Conservation (phyloP, 64 coral and sea anemone genomes). For the Platygyra sinensis region DNA sequence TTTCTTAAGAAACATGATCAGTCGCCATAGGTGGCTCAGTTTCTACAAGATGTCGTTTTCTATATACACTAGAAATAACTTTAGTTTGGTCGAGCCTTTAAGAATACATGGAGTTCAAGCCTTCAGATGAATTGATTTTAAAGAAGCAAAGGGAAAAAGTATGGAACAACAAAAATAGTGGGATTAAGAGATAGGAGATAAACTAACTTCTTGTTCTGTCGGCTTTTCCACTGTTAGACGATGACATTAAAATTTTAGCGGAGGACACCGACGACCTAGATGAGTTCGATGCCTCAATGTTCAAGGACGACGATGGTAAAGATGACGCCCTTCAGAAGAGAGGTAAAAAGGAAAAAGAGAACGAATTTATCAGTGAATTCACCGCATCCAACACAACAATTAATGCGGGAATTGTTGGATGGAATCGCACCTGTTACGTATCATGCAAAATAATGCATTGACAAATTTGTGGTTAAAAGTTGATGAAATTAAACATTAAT, state of each 20-base stretch:
- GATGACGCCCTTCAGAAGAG: background rate
- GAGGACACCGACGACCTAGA: background rate
- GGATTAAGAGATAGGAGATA: background rate
- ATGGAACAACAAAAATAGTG: background rate
- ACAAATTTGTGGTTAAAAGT: background rate
- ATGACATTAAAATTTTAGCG: background rate
- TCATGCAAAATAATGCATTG: background rate
- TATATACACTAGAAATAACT: no score
- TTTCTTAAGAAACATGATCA: no score
- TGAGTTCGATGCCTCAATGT: background rate
- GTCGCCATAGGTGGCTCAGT: no score
- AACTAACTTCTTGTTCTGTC: background rate
- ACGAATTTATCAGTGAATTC: background rate
- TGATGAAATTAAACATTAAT: slow-evolving; percentile 37
- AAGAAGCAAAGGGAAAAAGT: background rate
- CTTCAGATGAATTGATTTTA: no score
- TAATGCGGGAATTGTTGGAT: slow-evolving; percentile 6
- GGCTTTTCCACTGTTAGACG: background rate
- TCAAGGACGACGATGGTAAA: background rate
- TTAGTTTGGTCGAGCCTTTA: no score
- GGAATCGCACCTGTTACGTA: background rate
- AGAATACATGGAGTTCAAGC: no score
- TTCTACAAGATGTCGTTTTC: no score
- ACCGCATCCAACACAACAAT: background rate
- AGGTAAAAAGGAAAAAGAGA: background rate